Base-by-base conservation (phyloP, 2,113 vertebrate genomes). In the Megaptera novaeangliae region DNA sequence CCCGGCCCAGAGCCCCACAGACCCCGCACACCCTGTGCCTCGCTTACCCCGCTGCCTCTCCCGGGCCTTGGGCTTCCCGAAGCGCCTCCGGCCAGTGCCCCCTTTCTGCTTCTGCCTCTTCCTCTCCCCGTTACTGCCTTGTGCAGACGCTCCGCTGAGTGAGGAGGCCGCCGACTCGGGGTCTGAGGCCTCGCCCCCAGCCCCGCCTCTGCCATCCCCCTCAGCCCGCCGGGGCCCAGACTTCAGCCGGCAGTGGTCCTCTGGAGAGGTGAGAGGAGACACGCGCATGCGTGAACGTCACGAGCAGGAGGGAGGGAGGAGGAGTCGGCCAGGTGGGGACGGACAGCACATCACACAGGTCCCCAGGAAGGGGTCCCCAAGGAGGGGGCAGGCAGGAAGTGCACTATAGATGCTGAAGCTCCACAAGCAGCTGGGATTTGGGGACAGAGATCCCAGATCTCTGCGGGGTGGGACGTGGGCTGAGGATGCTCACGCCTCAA, bases 41-140 rank as follows among this genome's bases (percentile, higher is more conserved):
- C 8, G 29, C 98, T 98, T 96, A 99, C 99, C 99, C 98, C 99
- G 98, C 96, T 99, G 99, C 49, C 99, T 98, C 97, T 99, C 99
- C 83, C 99, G 98, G 15, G 99, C 98, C 31, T 99, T 98, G 55
- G 99, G 98, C 52, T 99, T 98, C 96, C 98, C 99, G 9, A 99
- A 97, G 63, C 99, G 98, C 93, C 99, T 98, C 85, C 99, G 98
- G 87, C 99, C 99, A 2, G 98, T 74, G 17, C 98, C 98, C 64
- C 95, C 98, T 68, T 96, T 98, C 61, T 91, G 98, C 87, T 61
- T 96, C 75, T 98, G 98, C 61, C 97, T 85, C 97, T 97, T 97
- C 69, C 96, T 95, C 41, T 98, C 98, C 0, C 59, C 4, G 2
- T 92, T 91, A 15, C 96, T 94, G 20, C 98, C 97, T 41, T 98